Percentiles rank a stretch among this genome's conserved stretches.
Evolutionary conservation across 2,888 invertebrate species (phyloP).

Genomic region (Sialis lutaria): DNA sequence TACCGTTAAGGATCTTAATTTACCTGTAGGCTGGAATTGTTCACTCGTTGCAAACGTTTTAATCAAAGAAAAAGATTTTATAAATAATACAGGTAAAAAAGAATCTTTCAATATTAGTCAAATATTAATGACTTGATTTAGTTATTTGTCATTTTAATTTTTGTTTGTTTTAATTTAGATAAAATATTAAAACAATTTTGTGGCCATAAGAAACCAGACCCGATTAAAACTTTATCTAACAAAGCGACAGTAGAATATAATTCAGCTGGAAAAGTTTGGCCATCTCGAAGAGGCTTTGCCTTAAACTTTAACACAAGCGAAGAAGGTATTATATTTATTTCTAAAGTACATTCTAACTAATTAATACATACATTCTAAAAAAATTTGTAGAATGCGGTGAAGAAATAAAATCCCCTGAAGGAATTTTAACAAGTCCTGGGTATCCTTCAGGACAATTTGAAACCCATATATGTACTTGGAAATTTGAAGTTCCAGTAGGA

Average conservation of each 20-base stretch:
- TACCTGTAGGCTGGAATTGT: slow-evolving; percentile 21
- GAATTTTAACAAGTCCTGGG: slow-evolving; percentile 49
- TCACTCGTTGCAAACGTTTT: slow-evolving; percentile 20
- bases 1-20: slow-evolving; percentile 21
- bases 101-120: too few relatives aligned
- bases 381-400: slow-evolving; percentile 46
- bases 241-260: too few relatives aligned
- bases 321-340: background rate
- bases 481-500: slow-evolving; percentile 43
- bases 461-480: slow-evolving; percentile 44
- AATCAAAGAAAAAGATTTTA: slow-evolving; percentile 17
- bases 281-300: too few relatives aligned
- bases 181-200: too few relatives aligned
- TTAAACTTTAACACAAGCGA: too few relatives aligned
- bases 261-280: too few relatives aligned
- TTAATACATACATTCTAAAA: background rate
- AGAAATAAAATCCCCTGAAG: slow-evolving; percentile 31
- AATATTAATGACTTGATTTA: too few relatives aligned
- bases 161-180: too few relatives aligned
- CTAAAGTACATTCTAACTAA: background rate
- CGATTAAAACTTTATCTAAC: too few relatives aligned
- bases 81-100: slow-evolving; percentile 4
- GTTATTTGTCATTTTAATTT: too few relatives aligned
- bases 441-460: slow-evolving; percentile 39
- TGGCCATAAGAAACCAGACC: too few relatives aligned